These are phyloP conservation scores for Apus apus DNA, from an alignment of 2,113 vertebrate genomes.

Conservation along the genomic window DNA sequence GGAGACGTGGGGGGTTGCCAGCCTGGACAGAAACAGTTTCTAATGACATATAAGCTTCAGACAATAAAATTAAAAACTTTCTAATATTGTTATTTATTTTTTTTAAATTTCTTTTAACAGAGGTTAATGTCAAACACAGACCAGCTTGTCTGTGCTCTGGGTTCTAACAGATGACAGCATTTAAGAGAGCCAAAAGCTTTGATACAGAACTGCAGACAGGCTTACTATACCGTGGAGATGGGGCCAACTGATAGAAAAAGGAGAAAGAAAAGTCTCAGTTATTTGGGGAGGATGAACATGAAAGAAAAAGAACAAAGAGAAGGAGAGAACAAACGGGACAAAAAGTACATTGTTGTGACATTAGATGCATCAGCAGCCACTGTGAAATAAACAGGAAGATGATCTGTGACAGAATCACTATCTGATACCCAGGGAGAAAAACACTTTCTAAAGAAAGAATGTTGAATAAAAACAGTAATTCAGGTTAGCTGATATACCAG, in stretches of 20 bases:
- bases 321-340: background rate
- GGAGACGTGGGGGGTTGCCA: background rate
- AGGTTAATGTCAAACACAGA: background rate
- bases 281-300: background rate
- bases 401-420: background rate
- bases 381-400: background rate
- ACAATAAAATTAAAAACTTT: background rate
- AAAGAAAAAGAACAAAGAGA: background rate
- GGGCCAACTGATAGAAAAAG: rapidly evolving
- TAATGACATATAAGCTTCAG: background rate
- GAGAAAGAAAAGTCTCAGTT: background rate
- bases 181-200: background rate
- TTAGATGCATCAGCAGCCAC: background rate
- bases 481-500: background rate
- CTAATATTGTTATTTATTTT: background rate
- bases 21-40: background rate
- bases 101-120: background rate
- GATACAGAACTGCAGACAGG: background rate
- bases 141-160: background rate
- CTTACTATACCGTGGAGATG: rapidly evolving
- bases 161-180: rapidly evolving
- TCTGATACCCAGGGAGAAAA: background rate
- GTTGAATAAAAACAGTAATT: background rate
- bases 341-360: background rate
- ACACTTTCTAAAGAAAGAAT: background rate